Percentiles rank a stretch among this genome's conserved stretches.
Evolutionary conservation across 2,113 vertebrate genomes (phyloP).

Genomic region (Seriola dumerili): DNA sequence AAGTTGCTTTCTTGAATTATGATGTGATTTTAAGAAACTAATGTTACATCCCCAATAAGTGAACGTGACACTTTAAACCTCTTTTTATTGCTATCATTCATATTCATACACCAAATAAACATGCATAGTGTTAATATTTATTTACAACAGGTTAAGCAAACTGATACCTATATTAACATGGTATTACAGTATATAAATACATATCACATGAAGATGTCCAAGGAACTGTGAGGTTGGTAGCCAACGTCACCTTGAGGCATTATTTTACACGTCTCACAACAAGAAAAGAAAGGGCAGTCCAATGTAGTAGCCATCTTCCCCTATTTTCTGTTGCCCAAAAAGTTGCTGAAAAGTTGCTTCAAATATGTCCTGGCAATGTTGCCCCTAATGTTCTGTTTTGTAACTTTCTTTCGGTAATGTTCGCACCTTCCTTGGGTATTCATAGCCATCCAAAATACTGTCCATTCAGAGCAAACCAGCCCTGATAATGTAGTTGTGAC

Average conservation of each 20-base stretch:
- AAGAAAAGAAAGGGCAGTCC: conserved; percentile 39
- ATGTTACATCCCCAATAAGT: not conserved
- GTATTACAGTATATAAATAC: conserved; percentile 70
- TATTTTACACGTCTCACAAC: conserved; percentile 37
- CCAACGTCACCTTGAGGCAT: conserved; percentile 58
- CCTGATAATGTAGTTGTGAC: conserved; percentile 16
- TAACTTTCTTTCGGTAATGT: not conserved
- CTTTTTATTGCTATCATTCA: conserved; percentile 80
- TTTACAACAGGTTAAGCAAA: conserved; percentile 75
- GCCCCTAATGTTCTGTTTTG: conserved; percentile 8
- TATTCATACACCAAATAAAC: conserved; percentile 83
- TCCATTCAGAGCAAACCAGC: conserved; percentile 28
- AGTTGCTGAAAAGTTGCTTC: conserved; percentile 13
- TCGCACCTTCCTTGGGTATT: not conserved
- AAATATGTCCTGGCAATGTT: conserved; percentile 17
- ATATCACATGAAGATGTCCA: conserved; percentile 70
- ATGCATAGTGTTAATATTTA: conserved; percentile 81
- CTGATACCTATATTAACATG: conserved; percentile 60
- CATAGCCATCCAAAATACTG: not conserved
- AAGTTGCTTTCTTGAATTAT: not conserved
- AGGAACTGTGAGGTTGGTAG: conserved; percentile 43
- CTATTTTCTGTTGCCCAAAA: conserved; percentile 2
- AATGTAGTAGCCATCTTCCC: not conserved
- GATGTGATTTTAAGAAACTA: not conserved
- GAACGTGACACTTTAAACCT: conserved; percentile 51